Percentiles rank a stretch among this genome's conserved stretches.
Evolutionary conservation across 2,113 vertebrate genomes (phyloP).

Genomic region (Pomatorhinus ruficollis): DNA sequence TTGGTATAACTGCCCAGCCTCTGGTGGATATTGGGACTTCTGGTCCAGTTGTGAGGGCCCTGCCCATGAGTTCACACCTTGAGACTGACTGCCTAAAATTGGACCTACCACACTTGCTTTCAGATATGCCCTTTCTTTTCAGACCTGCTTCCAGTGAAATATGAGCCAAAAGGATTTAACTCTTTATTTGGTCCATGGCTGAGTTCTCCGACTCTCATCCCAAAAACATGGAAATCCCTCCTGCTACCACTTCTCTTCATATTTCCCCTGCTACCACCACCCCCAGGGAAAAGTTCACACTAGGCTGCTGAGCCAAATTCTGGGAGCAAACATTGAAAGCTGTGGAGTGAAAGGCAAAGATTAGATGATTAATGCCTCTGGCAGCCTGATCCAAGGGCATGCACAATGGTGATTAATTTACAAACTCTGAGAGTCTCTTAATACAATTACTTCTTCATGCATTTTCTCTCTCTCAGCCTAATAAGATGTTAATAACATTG

Average conservation of each 20-base stretch:
- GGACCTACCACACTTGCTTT: neutral
- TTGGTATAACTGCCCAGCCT: neutral
- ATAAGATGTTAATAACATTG: slow-evolving; percentile 60
- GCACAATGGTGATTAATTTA: slow-evolving; percentile 73
- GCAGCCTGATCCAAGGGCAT: slow-evolving; percentile 61
- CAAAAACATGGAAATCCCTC: neutral
- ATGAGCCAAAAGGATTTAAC: neutral
- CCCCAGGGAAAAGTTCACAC: neutral
- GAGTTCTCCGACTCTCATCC: neutral
- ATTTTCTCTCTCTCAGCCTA: slow-evolving; percentile 61
- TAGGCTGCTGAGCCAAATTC: slow-evolving; percentile 25
- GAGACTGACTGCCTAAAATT: neutral
- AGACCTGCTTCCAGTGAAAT: neutral
- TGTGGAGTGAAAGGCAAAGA: slow-evolving; percentile 62
- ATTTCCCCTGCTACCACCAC: neutral
- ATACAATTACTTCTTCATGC: slow-evolving; percentile 69
- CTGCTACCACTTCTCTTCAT: neutral
- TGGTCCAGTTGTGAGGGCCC: neutral
- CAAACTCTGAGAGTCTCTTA: slow-evolving; percentile 62
- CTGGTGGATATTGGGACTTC: neutral
- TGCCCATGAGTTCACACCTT: accelerated
- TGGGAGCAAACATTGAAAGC: neutral
- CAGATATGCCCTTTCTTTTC: neutral
- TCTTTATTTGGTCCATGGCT: neutral
- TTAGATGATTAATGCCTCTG: slow-evolving; percentile 68